These are phyloP conservation scores for Fulica atra DNA, from an alignment of 2,113 vertebrate species.

Conservation along the genomic window DNA sequence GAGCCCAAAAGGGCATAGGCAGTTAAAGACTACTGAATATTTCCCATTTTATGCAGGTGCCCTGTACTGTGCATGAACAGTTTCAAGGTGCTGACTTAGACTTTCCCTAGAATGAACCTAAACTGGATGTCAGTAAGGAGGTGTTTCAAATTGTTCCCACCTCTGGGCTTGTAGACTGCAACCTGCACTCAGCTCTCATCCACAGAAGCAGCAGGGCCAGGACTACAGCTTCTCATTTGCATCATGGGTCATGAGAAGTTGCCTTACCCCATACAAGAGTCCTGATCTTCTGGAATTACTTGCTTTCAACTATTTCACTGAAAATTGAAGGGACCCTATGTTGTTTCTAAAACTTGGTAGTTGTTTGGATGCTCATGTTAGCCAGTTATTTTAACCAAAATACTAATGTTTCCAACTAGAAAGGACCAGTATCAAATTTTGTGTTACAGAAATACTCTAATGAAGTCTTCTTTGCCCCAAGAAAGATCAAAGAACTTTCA, in stretches of 20 bases:
- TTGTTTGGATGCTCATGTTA: not conserved
- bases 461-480: not conserved
- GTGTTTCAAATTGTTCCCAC: not conserved
- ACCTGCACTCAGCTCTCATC: not conserved
- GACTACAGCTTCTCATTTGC: not conserved
- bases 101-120: not conserved
- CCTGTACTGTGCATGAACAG: not conserved
- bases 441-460: not conserved
- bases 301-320: not conserved
- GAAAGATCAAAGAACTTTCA: not conserved
- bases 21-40: not conserved
- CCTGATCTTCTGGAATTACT: not conserved
- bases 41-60: not conserved
- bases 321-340: not conserved
- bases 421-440: not conserved
- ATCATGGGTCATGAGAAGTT: not conserved
- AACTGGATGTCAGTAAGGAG: not conserved
- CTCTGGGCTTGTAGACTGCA: not conserved
- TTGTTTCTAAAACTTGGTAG: not conserved
- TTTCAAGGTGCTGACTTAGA: not conserved
- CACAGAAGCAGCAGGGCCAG: not conserved
- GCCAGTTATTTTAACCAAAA: not conserved
- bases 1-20: not conserved
- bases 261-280: not conserved
- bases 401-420: not conserved